Base-by-base conservation (phyloP, 2,888 invertebrate species). In the Drosophila emarginata region DNA sequence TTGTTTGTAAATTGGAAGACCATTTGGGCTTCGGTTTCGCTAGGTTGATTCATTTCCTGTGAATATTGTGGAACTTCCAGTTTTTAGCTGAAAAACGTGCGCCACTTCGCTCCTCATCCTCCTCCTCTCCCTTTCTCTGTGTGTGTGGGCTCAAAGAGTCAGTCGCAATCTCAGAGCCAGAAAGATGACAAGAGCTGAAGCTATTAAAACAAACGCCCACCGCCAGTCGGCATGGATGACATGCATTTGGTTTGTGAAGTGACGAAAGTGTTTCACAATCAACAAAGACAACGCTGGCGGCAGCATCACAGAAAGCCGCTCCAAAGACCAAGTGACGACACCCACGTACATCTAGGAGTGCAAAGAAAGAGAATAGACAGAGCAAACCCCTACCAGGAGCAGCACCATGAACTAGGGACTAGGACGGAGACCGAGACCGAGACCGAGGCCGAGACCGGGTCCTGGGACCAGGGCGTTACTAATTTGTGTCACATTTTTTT, bases 231-330 rank as follows among this genome's bases (percentile, higher is more conserved):
- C 69, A 61, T 70, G 74, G 79, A 76, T 73, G 84, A 84, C 79
- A 72, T 83, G 85, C 77, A 76, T 78, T 79, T 71, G 72, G 66
- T 67, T 72, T 71, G 62, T 54, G 21, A 89, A 86, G 86, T 86
- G 86, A 88, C 77, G 88, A 89, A 86, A 86, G 86, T 89, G 86
- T 86, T 82, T 77, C 80, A 89, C 80, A 89, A 88, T 89, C 83
- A 73, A 79, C 74, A 63, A 52, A 81, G 78, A 81, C 88, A 74
- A 53, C 61, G 75, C 66, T 57, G 84, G 76, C 88, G 85, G 88
- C 84, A 84, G 78, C 84, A 72, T 83, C 76, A 86, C 69, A 82
- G 40, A 40, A 23, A 50, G 18, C 54, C 57, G 32, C 21, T 21
- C n/a, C 36, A 15, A 15, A 62, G 23, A 58, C 45, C 32, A 32